Conservation (phyloP, 2,113 vertebrate genomes). For the Ptilorrhoa leucosticta region DNA sequence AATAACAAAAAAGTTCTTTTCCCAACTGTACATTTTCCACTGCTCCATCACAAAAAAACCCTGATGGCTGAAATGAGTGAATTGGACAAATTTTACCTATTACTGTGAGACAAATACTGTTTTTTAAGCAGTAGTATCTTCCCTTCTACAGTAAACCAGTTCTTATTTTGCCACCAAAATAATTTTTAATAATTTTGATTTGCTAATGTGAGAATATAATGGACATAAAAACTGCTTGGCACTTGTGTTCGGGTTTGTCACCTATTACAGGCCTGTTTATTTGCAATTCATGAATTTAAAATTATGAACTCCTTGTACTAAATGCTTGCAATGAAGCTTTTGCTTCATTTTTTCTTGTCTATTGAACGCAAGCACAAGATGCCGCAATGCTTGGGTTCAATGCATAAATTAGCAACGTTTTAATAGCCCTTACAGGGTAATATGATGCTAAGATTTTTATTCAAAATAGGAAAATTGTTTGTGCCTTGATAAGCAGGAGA, state of each 20-base stretch:
- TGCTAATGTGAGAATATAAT: neutral
- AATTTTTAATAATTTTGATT: neutral
- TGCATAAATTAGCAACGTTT: neutral
- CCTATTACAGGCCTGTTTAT: neutral
- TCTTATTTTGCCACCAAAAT: neutral
- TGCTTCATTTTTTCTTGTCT: neutral
- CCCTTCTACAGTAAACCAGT: neutral
- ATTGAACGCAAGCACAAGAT: neutral
- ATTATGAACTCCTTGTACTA: neutral
- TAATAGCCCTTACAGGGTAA: neutral
- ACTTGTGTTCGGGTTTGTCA: rapidly evolving
- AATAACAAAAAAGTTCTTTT: neutral
- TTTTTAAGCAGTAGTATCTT: neutral
- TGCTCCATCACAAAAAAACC: neutral
- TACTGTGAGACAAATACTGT: neutral
- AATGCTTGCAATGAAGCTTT: neutral
- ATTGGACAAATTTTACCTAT: neutral
- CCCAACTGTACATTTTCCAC: neutral
- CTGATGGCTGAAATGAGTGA: neutral
- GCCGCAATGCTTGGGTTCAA: neutral
- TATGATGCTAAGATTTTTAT: neutral
- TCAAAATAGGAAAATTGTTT: neutral
- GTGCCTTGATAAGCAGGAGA: neutral
- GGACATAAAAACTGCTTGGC: neutral
- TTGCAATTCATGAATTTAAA: neutral